Percentiles rank a stretch among this genome's conserved stretches.
phyloP scores from a whole-genome alignment of 2,888 invertebrate genomes.

The Parnassius mnemosyne region DNA sequence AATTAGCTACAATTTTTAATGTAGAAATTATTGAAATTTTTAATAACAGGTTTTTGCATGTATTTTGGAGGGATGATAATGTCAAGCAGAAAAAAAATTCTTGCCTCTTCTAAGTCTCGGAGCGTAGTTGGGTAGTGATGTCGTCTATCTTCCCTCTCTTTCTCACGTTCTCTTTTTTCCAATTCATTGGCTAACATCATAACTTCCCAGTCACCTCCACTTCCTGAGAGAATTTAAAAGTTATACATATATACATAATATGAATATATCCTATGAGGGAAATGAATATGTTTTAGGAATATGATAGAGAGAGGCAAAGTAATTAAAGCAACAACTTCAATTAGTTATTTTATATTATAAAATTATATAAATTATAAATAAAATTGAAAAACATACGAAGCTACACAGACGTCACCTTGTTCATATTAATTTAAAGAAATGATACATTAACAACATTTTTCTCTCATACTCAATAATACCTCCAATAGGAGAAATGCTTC shows the following conservation, averaged over 20 bases:
- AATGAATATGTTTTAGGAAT: too few species aligned
- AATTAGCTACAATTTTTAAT: not conserved
- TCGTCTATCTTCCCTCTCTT: conserved; percentile 60
- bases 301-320: too few species aligned
- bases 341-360: too few species aligned
- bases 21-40: not conserved
- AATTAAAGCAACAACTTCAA: too few species aligned
- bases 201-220: conserved; percentile 87
- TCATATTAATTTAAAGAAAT: too few species aligned
- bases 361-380: too few species aligned
- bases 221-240: conserved; percentile 42
- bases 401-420: too few species aligned
- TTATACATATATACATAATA: too few species aligned
- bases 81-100: conserved; percentile 7
- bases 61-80: not conserved
- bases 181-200: conserved; percentile 88
- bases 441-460: not conserved
- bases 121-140: conserved; percentile 63
- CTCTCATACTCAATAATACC: conserved; percentile 38
- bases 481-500: conserved; percentile 59
- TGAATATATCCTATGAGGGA: too few species aligned
- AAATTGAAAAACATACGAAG: too few species aligned
- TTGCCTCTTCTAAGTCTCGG: conserved; percentile 71
- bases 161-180: conserved; percentile 78
- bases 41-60: not conserved